Conservation (phyloP, 2,888 invertebrate species). For the Quadriops clusia region DNA sequence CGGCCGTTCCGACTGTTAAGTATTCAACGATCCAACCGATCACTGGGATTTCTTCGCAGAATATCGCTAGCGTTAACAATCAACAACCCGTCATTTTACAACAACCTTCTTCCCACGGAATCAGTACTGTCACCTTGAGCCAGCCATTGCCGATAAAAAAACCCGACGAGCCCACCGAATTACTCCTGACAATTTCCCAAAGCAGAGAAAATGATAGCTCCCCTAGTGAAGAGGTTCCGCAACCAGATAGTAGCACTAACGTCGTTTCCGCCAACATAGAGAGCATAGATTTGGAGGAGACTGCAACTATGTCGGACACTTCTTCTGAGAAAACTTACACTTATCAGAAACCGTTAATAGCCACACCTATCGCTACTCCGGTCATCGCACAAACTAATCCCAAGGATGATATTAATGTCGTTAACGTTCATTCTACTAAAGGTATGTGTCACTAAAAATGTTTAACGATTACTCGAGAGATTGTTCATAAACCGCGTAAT, state of each 20-base stretch:
- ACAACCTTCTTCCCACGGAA: slow-evolving; percentile 31
- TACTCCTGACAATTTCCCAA: slow-evolving; percentile 32
- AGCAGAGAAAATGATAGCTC: slow-evolving; percentile 24
- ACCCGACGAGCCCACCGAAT: slow-evolving; percentile 29
- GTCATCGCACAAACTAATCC: slow-evolving; percentile 31
- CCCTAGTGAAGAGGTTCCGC: slow-evolving; percentile 18
- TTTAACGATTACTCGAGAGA: no score
- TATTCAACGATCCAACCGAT: slow-evolving; percentile 36
- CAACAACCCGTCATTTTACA: slow-evolving; percentile 36
- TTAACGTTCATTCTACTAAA: no score
- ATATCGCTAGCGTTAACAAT: slow-evolving; percentile 31
- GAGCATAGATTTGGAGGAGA: slow-evolving; percentile 27
- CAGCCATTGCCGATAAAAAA: slow-evolving; percentile 35
- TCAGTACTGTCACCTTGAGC: slow-evolving; percentile 31
- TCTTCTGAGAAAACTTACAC: slow-evolving; percentile 18
- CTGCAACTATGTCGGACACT: slow-evolving; percentile 23
- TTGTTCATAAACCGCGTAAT: no score
- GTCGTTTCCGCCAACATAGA: slow-evolving; percentile 22
- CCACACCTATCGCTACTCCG: slow-evolving; percentile 31
- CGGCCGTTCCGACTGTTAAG: slow-evolving; percentile 46
- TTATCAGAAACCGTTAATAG: slow-evolving; percentile 17
- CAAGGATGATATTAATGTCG: slow-evolving; percentile 16
- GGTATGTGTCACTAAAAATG: slow-evolving; percentile 11
- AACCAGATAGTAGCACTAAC: slow-evolving; percentile 29
- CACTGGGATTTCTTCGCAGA: slow-evolving; percentile 35